Evolutionary conservation across 2,797 vertebrate genomes (phyloP).

Genomic region (Notamacropus eugenii): DNA sequence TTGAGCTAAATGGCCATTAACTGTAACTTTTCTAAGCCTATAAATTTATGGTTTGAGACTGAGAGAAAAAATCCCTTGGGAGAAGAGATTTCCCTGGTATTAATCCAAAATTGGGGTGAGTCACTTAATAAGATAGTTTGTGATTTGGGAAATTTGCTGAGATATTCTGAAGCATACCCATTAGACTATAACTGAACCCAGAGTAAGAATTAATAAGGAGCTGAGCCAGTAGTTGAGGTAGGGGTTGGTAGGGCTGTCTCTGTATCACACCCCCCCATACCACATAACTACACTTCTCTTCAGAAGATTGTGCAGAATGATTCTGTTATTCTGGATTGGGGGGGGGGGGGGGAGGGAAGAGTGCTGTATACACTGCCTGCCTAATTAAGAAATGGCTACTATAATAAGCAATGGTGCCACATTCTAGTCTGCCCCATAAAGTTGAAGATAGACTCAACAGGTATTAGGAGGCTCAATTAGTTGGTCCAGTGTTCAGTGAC

Average conservation of each 20-base stretch:
- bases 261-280: neutral
- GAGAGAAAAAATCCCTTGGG: neutral
- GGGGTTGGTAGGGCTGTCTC: neutral
- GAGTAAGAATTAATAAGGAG: neutral
- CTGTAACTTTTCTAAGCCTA: neutral
- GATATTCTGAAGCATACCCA: neutral
- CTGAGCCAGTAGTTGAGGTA: neutral
- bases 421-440: neutral
- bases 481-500: neutral
- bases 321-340: neutral
- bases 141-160: neutral
- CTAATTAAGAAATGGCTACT: neutral
- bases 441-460: neutral
- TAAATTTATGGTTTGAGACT: neutral
- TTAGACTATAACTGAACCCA: neutral
- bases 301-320: neutral
- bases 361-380: neutral
- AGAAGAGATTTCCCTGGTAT: neutral
- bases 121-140: neutral
- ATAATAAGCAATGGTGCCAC: neutral
- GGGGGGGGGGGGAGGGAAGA: neutral
- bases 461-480: neutral
- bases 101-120: neutral
- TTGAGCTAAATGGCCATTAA: neutral
- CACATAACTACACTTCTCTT: neutral